A percentile compares a stretch with the other conserved stretches of the same genome.
These are phyloP conservation scores for Acrobeloides nanus DNA, from an alignment of 2,888 invertebrate genomes.

Conservation along the genomic window DNA sequence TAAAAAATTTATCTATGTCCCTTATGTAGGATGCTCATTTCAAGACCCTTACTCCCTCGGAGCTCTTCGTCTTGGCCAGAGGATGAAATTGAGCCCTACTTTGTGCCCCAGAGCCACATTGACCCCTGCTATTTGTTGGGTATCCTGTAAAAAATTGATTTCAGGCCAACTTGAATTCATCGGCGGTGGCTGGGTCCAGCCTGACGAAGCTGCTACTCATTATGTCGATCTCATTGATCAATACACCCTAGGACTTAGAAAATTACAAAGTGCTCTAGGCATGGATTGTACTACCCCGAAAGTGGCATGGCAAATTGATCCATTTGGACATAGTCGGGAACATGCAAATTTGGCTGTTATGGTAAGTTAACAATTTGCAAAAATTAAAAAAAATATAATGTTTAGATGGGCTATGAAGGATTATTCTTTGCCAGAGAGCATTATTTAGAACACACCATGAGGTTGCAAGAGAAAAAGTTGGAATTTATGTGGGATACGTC, in stretches of 20 bases:
- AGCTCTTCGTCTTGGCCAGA: too few species aligned
- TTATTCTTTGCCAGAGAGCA: slow-evolving; percentile 55
- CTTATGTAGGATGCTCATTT: too few species aligned
- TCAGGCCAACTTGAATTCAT: slow-evolving; percentile 49
- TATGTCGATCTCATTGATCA: slow-evolving; percentile 61
- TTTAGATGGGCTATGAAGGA: slow-evolving; percentile 75
- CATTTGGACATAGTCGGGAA: slow-evolving; percentile 60
- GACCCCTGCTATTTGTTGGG: too few species aligned
- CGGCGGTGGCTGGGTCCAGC: slow-evolving; percentile 61
- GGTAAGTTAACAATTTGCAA: slow-evolving; percentile 41
- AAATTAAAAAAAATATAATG: slow-evolving; percentile 2
- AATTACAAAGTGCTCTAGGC: too few species aligned
- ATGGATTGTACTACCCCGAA: slow-evolving; percentile 57
- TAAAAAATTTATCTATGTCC: too few species aligned
- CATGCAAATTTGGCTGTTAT: slow-evolving; percentile 59
- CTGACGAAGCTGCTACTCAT: slow-evolving; percentile 61
- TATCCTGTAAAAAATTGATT: too few species aligned
- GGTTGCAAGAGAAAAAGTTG: slow-evolving; percentile 53
- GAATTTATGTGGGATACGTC: slow-evolving; percentile 58
- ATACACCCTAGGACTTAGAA: slow-evolving; percentile 57
- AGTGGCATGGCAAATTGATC: slow-evolving; percentile 61
- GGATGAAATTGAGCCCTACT: too few species aligned
- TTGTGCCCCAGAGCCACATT: too few species aligned
- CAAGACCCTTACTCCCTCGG: too few species aligned
- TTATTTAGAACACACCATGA: slow-evolving; percentile 50